Conservation (phyloP, 2,888 invertebrate genomes). For the Ctena decussata region DNA sequence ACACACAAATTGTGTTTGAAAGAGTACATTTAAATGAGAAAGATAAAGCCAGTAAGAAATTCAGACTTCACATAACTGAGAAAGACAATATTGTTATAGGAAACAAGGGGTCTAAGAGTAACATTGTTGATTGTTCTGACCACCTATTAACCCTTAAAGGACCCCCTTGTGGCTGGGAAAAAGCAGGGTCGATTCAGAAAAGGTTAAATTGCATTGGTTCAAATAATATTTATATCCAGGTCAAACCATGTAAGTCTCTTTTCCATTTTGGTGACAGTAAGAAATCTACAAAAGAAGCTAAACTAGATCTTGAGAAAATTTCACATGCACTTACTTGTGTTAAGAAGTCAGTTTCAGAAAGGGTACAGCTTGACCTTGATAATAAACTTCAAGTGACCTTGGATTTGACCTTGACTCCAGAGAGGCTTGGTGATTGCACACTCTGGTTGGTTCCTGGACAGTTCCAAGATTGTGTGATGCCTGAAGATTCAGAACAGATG, state of each 20-base stretch:
- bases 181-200: slow-evolving; percentile 76
- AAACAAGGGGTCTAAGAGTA: slow-evolving; percentile 47
- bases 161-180: slow-evolving; percentile 60
- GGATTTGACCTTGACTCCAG: slow-evolving; percentile 60
- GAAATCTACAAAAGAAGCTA: slow-evolving; percentile 27
- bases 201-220: slow-evolving; percentile 84
- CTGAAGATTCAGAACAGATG: slow-evolving; percentile 82
- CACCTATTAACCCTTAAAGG: slow-evolving; percentile 74
- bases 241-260: slow-evolving; percentile 19
- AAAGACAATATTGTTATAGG: slow-evolving; percentile 61
- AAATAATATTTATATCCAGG: slow-evolving; percentile 55
- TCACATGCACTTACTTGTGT: slow-evolving; percentile 23
- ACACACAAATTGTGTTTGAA: slow-evolving; percentile 64
- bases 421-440: slow-evolving; percentile 72
- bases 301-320: slow-evolving; percentile 35
- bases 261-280: slow-evolving; percentile 32
- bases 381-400: slow-evolving; percentile 39
- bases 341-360: slow-evolving; percentile 44
- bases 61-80: slow-evolving; percentile 74
- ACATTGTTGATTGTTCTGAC: slow-evolving; percentile 62
- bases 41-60: slow-evolving; percentile 58
- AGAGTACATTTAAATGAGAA: slow-evolving; percentile 60
- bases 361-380: slow-evolving; percentile 52
- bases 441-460: slow-evolving; percentile 83
- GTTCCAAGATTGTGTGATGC: slow-evolving; percentile 86